Evolutionary conservation across 2,888 invertebrate species (phyloP).

Genomic region (Acholoe squamosa): DNA sequence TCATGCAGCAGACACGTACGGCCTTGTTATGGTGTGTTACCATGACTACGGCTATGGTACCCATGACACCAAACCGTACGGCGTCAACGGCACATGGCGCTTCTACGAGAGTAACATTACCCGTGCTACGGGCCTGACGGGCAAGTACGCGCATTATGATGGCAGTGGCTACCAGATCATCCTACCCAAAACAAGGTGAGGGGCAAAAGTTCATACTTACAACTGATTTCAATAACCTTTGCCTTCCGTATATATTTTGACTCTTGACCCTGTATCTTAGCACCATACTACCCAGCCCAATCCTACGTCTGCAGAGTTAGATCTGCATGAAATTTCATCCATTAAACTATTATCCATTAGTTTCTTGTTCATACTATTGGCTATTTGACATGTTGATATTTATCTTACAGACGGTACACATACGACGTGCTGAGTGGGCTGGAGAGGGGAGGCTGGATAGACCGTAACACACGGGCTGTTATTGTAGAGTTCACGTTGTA

Average conservation of each 20-base stretch:
- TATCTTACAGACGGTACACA: slow-evolving; percentile 63
- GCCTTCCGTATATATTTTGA: no score
- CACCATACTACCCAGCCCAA: no score
- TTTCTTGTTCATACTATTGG: no score
- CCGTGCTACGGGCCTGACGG: slow-evolving; percentile 68
- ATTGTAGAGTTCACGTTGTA: slow-evolving; percentile 80
- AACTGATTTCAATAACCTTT: background rate
- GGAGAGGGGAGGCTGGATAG: slow-evolving; percentile 75
- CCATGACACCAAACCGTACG: slow-evolving; percentile 33
- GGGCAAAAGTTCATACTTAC: background rate
- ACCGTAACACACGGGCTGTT: slow-evolving; percentile 76
- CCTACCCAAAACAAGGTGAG: slow-evolving; percentile 60
- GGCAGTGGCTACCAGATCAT: slow-evolving; percentile 74
- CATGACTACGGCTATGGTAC: slow-evolving; percentile 49
- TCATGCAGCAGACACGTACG: slow-evolving; percentile 65
- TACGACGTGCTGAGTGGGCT: slow-evolving; percentile 72
- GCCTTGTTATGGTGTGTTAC: slow-evolving; percentile 3
- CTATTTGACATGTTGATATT: no score
- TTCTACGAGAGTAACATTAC: slow-evolving; percentile 41
- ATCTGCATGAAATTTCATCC: no score
- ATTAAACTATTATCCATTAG: no score
- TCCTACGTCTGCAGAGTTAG: no score
- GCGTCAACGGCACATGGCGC: slow-evolving; percentile 66
- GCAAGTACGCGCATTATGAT: slow-evolving; percentile 75
- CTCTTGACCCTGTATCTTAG: no score